These are phyloP conservation scores for Teleiodes luculella DNA, from an alignment of 2,888 invertebrate species.

Conservation along the genomic window DNA sequence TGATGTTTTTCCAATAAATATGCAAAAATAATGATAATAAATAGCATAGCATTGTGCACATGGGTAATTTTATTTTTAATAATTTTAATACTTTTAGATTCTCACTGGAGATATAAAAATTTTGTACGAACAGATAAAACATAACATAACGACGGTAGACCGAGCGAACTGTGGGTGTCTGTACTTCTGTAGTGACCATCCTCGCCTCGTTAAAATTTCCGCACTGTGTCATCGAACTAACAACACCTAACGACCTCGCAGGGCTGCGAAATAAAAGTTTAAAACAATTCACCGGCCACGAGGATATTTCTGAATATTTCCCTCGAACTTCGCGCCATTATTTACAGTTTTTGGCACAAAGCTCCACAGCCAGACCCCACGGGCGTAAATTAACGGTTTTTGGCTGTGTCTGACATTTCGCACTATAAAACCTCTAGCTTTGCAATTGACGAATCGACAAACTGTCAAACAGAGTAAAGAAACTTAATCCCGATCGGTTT, in stretches of 20 bases:
- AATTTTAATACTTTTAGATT: no score
- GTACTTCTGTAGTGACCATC: not conserved
- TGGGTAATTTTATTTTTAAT: no score
- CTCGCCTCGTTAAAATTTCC: slow-evolving; percentile 5
- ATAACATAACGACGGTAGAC: no score
- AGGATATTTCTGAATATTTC: slow-evolving; percentile 5
- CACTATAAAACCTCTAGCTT: slow-evolving; percentile 32
- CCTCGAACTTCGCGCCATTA: slow-evolving; percentile 27
- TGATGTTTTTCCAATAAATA: no score
- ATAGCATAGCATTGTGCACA: no score
- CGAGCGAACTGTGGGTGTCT: no score
- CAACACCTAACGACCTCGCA: not conserved
- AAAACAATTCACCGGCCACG: not conserved
- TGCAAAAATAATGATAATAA: no score
- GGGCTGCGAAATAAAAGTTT: slow-evolving; percentile 1
- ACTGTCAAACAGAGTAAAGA: not conserved
- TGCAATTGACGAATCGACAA: not conserved
- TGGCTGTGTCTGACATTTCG: slow-evolving; percentile 47
- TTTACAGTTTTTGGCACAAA: slow-evolving; percentile 44
- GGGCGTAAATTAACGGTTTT: slow-evolving; percentile 38
- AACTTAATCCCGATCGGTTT: no score
- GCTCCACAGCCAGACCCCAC: slow-evolving; percentile 20
- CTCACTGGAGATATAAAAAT: no score
- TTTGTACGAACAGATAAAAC: no score
- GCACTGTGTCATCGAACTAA: slow-evolving; percentile 5